phyloP scores from a whole-genome alignment of 2,888 invertebrate species.

The Polyploca ridens region DNA sequence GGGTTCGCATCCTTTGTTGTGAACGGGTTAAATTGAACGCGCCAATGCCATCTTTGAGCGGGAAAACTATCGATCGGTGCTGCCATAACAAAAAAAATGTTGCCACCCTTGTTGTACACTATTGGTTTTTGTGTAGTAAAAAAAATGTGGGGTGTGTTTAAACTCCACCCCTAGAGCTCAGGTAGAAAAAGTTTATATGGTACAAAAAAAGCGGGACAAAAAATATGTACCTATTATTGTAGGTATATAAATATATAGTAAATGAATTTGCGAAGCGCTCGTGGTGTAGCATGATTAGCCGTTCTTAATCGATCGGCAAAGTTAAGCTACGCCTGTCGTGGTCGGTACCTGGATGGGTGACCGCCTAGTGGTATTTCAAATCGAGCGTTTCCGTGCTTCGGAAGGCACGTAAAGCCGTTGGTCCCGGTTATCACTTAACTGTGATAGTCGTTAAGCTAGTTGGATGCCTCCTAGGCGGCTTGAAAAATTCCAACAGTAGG shows the following conservation, averaged over 20 bases:
- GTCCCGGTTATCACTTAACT: no score
- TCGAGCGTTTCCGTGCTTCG: no score
- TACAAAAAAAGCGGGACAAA: slow-evolving; percentile 51
- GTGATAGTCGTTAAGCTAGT: no score
- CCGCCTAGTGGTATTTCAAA: no score
- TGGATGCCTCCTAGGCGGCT: no score
- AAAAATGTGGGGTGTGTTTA: slow-evolving; percentile 71
- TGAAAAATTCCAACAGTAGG: no score
- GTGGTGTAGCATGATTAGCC: no score
- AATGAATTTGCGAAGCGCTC: no score
- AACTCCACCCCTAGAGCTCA: slow-evolving; percentile 68
- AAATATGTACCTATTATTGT: slow-evolving; percentile 25
- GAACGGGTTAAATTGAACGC: slow-evolving; percentile 54
- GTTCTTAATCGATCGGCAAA: no score
- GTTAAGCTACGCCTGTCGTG: no score
- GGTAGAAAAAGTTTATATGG: slow-evolving; percentile 66
- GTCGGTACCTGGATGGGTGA: no score
- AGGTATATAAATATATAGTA: neutral
- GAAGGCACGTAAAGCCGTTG: no score
- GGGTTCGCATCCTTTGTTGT: slow-evolving; percentile 64
- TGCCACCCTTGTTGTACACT: slow-evolving; percentile 69
- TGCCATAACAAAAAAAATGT: slow-evolving; percentile 67
- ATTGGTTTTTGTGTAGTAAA: slow-evolving; percentile 70
- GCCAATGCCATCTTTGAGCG: slow-evolving; percentile 68
- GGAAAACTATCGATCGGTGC: slow-evolving; percentile 75